Evolutionary conservation across 1,140 invertebrate species (phyloP).

Genomic region (Rhysida immarginata): DNA sequence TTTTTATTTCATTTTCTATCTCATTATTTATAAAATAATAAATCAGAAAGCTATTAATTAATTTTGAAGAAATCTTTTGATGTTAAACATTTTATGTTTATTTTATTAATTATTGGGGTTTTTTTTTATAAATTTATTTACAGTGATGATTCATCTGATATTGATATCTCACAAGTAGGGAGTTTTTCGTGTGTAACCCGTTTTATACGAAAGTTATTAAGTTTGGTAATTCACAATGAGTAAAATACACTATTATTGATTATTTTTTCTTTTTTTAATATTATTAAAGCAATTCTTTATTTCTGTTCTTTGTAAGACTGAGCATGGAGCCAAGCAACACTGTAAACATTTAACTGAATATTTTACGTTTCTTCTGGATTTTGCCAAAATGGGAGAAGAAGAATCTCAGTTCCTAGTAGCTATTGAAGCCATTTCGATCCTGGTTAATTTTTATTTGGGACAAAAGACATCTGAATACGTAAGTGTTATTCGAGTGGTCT

Average conservation of each 20-base stretch:
- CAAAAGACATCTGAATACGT: conserved; percentile 45
- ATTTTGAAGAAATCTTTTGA: too few relatives aligned
- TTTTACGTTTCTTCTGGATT: conserved; percentile 79
- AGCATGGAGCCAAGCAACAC: conserved; percentile 70
- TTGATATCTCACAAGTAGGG: conserved; percentile 46
- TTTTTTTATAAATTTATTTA: too few relatives aligned
- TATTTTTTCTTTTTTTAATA: background rate
- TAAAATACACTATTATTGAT: background rate
- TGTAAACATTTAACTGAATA: conserved; percentile 79
- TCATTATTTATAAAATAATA: too few relatives aligned
- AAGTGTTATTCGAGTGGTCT: background rate
- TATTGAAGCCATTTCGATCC: conserved; percentile 69
- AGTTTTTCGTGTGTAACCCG: conserved; percentile 73
- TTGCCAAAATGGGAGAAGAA: conserved; percentile 86
- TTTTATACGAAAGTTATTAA: conserved; percentile 76
- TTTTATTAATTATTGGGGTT: too few relatives aligned
- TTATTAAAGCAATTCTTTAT: too few relatives aligned
- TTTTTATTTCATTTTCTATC: too few relatives aligned
- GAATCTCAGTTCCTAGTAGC: conserved; percentile 73
- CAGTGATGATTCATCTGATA: conserved; percentile 42
- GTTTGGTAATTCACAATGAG: conserved; percentile 56
- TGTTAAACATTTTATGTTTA: too few relatives aligned
- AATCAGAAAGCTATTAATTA: too few relatives aligned
- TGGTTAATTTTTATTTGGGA: conserved; percentile 81
- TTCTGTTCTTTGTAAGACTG: conserved; percentile 41